Base-by-base conservation (phyloP, 2,797 vertebrate species). In the Siniperca obscura region DNA sequence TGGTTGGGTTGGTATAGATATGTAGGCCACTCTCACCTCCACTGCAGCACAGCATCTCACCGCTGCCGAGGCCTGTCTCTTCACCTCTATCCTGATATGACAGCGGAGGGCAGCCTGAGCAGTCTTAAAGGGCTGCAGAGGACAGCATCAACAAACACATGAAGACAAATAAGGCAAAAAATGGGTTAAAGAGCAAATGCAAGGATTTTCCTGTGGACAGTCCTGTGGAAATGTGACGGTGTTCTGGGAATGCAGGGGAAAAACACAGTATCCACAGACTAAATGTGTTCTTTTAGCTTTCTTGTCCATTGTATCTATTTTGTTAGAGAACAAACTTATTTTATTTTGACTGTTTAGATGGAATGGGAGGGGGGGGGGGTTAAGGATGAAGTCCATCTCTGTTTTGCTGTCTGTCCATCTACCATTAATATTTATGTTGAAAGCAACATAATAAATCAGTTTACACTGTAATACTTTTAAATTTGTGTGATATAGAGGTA, bases 1-100 rank as follows among this genome's bases (percentile, higher is more conserved):
- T 76, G 84, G 84, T 86, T 85, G 81, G 88, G 30, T 78, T 85
- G 74, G 30, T 73, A 57, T 69, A 84, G 77, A 88, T 73, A 30
- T 30, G 0, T 83, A 60, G 80, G 80, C 67, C 53, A 21, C 83
- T 84, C 72, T 77, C 65, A 79, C 70, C 70, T 84, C 60, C 30
- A 40, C 53, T 10, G 65, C 68, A 53, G 76, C 76, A 72, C 65
- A 81, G 74, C 82, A 69, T 86, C 85, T 83, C 80, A 74, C 44
- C 9, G 22, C 70, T 48, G 60, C 72, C 22, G 60, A 83, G 66
- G 69, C 73, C 62, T 60, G 55, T 75, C 66, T 52, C 1, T 70
- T 79, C 76, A 79, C 65, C 71, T 81, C 72, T 40, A 30, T 59
- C 61, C 74, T 71, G n/a, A 55, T 50, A 68, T 80, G 81, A 88